Percentiles rank a stretch among this genome's conserved stretches.
Conservation (phyloP, 2,113 vertebrate species). For the Brachypodius melanocephalos region DNA sequence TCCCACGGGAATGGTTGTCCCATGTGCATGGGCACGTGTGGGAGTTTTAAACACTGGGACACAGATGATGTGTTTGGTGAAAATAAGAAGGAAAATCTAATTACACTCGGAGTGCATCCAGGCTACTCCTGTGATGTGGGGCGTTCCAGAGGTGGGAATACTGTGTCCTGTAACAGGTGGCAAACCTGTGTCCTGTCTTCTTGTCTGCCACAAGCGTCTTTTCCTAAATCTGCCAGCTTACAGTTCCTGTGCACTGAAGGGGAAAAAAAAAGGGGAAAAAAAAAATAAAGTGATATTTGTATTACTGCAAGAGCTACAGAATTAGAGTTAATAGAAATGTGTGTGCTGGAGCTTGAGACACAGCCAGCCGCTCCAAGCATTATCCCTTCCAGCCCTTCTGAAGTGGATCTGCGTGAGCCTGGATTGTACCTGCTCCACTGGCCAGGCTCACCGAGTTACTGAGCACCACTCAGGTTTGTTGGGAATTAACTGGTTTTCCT, state of each 20-base stretch:
- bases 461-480: not conserved
- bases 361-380: not conserved
- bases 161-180: too few species aligned
- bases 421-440: not conserved
- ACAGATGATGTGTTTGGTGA: not conserved
- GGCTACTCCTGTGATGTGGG: not conserved
- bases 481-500: not conserved
- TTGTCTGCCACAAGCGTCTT: not conserved
- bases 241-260: not conserved
- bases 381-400: not conserved
- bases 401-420: not conserved
- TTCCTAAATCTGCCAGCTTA: not conserved
- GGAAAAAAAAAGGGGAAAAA: not conserved
- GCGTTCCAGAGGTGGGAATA: not conserved
- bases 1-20: not conserved
- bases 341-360: not conserved
- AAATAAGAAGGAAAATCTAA: not conserved
- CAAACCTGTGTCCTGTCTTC: not conserved
- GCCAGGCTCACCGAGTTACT: not conserved
- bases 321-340: not conserved
- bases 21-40: accelerated
- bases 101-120: accelerated
- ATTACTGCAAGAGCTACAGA: not conserved
- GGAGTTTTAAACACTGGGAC: not conserved
- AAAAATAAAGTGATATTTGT: not conserved